phyloP scores from a whole-genome alignment of 2,797 vertebrate species.

The Selene dorsalis region DNA sequence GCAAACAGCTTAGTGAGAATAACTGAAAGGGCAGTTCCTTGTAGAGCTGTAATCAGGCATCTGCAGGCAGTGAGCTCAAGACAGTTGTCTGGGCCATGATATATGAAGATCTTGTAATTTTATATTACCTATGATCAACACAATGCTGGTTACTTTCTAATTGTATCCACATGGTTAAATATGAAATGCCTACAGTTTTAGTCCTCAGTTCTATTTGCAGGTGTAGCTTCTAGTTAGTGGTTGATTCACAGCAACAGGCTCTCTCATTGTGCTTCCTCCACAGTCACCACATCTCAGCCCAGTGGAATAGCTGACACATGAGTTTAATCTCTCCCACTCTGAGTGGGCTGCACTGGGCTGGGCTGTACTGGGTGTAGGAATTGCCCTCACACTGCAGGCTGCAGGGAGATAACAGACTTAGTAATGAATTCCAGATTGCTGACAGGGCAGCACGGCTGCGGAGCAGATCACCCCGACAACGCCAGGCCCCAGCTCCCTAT shows the following conservation, averaged over 20 bases:
- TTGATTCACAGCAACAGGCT: conserved; percentile 74
- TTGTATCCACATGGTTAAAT: conserved; percentile 25
- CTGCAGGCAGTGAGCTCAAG: conserved; percentile 14
- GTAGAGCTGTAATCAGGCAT: conserved; percentile 21
- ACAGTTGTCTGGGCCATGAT: conserved; percentile 5
- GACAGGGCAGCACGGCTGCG: conserved; percentile 76
- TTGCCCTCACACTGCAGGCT: conserved; percentile 85
- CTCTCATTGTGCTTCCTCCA: conserved; percentile 69
- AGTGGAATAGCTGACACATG: conserved; percentile 88
- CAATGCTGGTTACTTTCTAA: conserved; percentile 30
- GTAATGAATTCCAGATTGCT: conserved; percentile 92
- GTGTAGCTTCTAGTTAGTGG: conserved; percentile 75
- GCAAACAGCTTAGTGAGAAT: conserved; percentile 18
- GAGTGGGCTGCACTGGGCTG: conserved; percentile 73
- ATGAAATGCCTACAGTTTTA: conserved; percentile 56
- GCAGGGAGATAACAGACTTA: conserved; percentile 88
- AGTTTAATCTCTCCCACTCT: conserved; percentile 76
- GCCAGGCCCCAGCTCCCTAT: conserved; percentile 70
- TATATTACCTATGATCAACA: conserved; percentile 30
- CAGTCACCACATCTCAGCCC: conserved; percentile 73
- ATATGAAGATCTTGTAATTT: conserved; percentile 23
- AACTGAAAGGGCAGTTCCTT: conserved; percentile 1
- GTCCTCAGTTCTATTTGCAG: conserved; percentile 68
- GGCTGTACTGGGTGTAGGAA: conserved; percentile 81
- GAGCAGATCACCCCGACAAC: conserved; percentile 81